A percentile compares a stretch with the other conserved stretches of the same genome.
Conservation (phyloP, 2,888 invertebrate genomes). For the Orthonychiurus folsomi region DNA sequence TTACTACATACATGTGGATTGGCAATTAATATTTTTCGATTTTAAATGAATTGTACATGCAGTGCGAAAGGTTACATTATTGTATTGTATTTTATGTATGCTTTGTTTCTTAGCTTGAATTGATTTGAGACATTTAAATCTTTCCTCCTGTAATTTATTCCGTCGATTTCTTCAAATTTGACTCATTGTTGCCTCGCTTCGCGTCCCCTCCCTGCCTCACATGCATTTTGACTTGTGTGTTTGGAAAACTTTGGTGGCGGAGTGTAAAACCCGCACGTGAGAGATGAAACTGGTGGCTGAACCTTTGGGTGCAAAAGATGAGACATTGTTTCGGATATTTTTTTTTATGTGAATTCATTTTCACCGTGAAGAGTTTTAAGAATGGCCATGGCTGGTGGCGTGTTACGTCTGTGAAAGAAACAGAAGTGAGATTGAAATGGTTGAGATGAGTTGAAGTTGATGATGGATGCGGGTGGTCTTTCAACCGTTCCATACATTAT, state of each 20-base stretch:
- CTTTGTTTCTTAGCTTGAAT: no score
- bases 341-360: background rate
- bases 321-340: background rate
- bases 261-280: background rate
- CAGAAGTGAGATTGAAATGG: constrained; percentile 1
- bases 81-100: background rate
- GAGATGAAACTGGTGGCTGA: background rate
- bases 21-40: no score
- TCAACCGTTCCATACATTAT: background rate
- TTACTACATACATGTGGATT: no score
- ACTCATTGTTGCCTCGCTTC: background rate
- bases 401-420: background rate
- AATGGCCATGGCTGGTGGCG: no score
- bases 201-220: background rate
- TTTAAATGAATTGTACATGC: no score
- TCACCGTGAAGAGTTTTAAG: background rate
- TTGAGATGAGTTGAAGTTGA: constrained; percentile 1
- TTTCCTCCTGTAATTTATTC: background rate
- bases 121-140: no score
- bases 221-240: background rate
- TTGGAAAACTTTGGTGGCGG: background rate
- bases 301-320: background rate
- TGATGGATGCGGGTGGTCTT: background rate
- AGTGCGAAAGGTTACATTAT: no score
- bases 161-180: background rate